Conservation (phyloP, 2,113 vertebrate species). For the Nothocercus nigrocapillus region DNA sequence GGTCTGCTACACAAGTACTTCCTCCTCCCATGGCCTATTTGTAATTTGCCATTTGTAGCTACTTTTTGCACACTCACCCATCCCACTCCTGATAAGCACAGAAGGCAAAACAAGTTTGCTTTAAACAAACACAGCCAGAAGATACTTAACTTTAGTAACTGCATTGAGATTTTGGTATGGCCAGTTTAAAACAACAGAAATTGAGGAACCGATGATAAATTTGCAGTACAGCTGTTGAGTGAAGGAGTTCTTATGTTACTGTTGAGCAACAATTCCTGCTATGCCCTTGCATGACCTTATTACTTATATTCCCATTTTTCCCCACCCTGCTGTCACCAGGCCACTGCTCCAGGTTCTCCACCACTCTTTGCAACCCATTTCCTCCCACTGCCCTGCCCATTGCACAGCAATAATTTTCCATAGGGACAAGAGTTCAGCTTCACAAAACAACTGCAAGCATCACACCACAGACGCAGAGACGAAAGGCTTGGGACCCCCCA, state of each 20-base stretch:
- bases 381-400: neutral
- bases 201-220: neutral
- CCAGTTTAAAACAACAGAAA: neutral
- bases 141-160: neutral
- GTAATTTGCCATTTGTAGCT: neutral
- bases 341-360: neutral
- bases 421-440: neutral
- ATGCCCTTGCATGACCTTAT: rapidly evolving
- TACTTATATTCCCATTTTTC: neutral
- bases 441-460: neutral
- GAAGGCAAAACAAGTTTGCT: neutral
- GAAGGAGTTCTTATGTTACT: neutral
- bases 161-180: rapidly evolving
- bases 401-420: neutral
- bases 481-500: conserved; percentile 31
- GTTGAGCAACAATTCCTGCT: neutral
- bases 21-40: neutral
- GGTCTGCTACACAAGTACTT: neutral
- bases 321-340: neutral
- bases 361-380: neutral
- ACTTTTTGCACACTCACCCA: neutral
- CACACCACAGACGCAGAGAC: neutral
- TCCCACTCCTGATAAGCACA: neutral
- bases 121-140: neutral
- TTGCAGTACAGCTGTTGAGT: neutral